Evolutionary conservation across 1,140 invertebrate species (phyloP), one percentile per base, ranked within the genome.

Genomic region (Lepidurus couesii): DNA sequence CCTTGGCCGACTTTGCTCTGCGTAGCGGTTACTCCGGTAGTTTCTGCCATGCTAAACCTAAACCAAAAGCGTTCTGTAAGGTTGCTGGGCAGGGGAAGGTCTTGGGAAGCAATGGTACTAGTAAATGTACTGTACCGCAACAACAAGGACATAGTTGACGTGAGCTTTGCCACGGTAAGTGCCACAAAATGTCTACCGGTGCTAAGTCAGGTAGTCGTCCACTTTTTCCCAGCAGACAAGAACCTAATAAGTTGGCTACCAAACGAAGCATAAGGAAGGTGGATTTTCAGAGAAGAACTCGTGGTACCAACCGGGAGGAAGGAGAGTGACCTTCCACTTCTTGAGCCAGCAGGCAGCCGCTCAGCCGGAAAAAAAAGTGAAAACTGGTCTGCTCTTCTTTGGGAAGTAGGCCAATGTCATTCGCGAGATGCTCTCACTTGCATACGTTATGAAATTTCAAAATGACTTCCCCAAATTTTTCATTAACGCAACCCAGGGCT

Each of bases 291-390:
- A 7, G 16, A 16, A 65, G 53, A 16, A 65, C 16, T 65, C 21
- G n/a, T 1, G 21, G 16, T 65, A 34, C 34, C 34, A 34, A 34
- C 34, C 34, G 3, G 34, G 34, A 65, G 53, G 53, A 65, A 65
- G 53, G 53, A 65, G 53, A 65, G 21, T 21, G 53, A 65, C 53
- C 53, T 65, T 65, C 53, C 13, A 65, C 16, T 16, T 65, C 13
- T 65, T 7, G 13, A n/a, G 53, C 53, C 53, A 11, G 53, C 53
- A 65, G 53, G 53, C 0, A 65, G 53, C 53, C 21, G 53, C 53
- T 65, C 53, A 65, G n/a, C 53, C 53, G 53, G 53, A 65, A 65
- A 47, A 65, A 65, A 47, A 65, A 65, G 53, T 65, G 53, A 65
- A 34, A 65, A 65, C 53, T 65, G 13, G 53, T 65, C 53, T 65